A percentile compares a stretch with the other conserved stretches of the same genome.
phyloP scores from a whole-genome alignment of 1,140 invertebrate species.

The Venturia canescens region DNA sequence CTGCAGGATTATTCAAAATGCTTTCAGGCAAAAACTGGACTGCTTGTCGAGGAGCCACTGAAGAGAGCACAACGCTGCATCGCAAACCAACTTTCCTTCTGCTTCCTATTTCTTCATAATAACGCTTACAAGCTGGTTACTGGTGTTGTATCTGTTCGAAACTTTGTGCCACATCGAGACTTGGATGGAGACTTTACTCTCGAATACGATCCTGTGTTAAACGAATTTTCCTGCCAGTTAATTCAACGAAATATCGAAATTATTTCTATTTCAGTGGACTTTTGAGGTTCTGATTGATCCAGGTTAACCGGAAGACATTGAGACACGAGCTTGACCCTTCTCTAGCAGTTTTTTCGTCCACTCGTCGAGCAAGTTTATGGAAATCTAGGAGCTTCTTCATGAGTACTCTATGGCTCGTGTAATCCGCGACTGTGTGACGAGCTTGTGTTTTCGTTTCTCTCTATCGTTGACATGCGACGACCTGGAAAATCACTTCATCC shows the following conservation, averaged over 20 bases:
- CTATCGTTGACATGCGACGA: constrained; percentile 50
- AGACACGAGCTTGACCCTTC: background rate
- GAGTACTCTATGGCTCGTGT: background rate
- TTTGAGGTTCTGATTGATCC: too few species aligned
- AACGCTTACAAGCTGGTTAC: background rate
- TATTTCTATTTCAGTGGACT: background rate
- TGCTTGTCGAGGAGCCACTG: background rate
- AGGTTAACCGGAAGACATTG: background rate
- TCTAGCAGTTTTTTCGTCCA: background rate
- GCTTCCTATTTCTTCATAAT: constrained; percentile 5
- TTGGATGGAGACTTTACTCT: background rate
- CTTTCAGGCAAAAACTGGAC: constrained; percentile 12
- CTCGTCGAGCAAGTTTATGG: background rate
- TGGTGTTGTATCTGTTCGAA: background rate
- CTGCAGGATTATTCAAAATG: background rate
- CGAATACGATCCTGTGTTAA: background rate
- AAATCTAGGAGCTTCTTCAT: background rate
- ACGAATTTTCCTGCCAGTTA: background rate
- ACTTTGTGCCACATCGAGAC: background rate
- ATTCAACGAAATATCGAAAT: background rate
- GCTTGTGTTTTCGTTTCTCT: background rate
- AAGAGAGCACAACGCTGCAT: background rate
- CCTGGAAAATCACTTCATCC: constrained; percentile 63
- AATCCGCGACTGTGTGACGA: background rate
- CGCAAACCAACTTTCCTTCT: background rate